phyloP scores from a whole-genome alignment of 2,888 invertebrate genomes.

The Macaria liturata region DNA sequence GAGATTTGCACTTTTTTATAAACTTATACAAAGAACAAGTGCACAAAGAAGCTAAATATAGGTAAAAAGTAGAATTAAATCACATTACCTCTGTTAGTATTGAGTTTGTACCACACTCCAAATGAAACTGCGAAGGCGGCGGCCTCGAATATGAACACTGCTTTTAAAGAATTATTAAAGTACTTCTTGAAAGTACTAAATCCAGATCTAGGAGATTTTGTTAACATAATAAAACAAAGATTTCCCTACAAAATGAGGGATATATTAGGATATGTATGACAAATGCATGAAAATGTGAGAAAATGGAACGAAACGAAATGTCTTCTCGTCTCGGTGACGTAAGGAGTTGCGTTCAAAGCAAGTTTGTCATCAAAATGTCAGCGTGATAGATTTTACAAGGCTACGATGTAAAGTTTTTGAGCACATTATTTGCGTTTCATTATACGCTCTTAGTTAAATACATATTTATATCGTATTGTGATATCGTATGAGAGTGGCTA shows the following conservation, averaged over 20 bases:
- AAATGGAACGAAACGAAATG: slow-evolving; percentile 2
- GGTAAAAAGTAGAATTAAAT: slow-evolving; percentile 4
- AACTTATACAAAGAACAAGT: no score
- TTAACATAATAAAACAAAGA: slow-evolving; percentile 83
- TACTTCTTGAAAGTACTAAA: slow-evolving; percentile 75
- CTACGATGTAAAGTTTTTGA: slow-evolving; percentile 4
- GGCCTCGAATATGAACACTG: slow-evolving; percentile 84
- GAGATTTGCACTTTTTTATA: no score
- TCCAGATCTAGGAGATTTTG: slow-evolving; percentile 84
- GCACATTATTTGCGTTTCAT: slow-evolving; percentile 14
- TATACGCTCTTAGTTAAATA: not conserved
- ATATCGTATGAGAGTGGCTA: no score
- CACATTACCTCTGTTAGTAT: slow-evolving; percentile 86
- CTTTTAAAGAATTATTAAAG: slow-evolving; percentile 79
- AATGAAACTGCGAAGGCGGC: slow-evolving; percentile 84
- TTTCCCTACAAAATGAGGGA: slow-evolving; percentile 8
- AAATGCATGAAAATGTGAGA: slow-evolving; percentile 9
- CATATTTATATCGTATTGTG: no score
- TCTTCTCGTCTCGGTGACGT: not conserved
- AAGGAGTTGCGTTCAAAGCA: slow-evolving; percentile 2
- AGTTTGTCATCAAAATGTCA: no score
- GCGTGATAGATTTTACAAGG: no score
- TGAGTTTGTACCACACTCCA: slow-evolving; percentile 86
- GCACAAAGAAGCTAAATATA: no score
- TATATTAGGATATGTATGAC: slow-evolving; percentile 17